A percentile compares a stretch with the other conserved stretches of the same genome.
phyloP scores from a whole-genome alignment of 2,113 vertebrate genomes.

The Malurus alboscapulatus region DNA sequence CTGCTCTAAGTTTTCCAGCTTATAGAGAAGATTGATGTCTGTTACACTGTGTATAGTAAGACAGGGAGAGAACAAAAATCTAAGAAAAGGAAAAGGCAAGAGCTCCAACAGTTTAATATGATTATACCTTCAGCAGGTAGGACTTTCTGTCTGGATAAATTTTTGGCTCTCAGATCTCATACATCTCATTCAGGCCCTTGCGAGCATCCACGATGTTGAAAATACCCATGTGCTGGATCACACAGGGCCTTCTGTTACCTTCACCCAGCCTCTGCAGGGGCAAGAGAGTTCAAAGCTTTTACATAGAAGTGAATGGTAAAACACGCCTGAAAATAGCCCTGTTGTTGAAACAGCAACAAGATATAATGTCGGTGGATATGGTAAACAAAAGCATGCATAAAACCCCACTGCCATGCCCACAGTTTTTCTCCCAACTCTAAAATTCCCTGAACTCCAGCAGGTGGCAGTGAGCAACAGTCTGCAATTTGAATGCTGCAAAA shows the following conservation, averaged over 20 bases:
- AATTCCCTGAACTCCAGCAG: conserved; percentile 27
- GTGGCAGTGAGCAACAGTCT: conserved; percentile 50
- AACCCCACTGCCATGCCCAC: background rate
- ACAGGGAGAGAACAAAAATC: background rate
- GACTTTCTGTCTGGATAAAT: background rate
- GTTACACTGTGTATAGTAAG: background rate
- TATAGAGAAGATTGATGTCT: background rate
- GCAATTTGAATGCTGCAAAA: background rate
- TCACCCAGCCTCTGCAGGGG: background rate
- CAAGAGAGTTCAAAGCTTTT: background rate
- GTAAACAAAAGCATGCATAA: background rate
- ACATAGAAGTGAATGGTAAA: background rate
- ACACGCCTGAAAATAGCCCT: background rate
- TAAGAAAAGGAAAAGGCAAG: background rate
- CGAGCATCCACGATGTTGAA: background rate
- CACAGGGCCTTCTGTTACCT: background rate
- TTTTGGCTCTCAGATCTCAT: background rate
- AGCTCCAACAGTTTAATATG: background rate
- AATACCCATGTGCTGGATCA: background rate
- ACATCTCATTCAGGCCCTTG: background rate
- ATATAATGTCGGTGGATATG: background rate
- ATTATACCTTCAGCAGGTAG: background rate
- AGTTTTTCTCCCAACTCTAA: background rate
- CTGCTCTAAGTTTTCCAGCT: background rate
- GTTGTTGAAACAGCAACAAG: background rate